phyloP scores from a whole-genome alignment of 2,113 vertebrate species.

The Octodon degus region DNA sequence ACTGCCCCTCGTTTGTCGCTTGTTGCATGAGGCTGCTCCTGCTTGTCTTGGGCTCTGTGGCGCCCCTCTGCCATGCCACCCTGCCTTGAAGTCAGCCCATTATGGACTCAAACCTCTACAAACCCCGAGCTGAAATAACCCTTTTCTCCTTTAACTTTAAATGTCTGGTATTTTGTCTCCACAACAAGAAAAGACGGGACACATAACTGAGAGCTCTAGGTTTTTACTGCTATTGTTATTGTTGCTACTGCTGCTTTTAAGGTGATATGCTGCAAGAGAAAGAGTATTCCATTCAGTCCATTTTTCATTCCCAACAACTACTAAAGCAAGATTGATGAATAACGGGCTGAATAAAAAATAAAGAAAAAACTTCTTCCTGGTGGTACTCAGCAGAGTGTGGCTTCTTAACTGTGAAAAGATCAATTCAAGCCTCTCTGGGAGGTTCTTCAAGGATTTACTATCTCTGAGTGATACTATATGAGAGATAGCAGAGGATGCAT shows the following conservation, averaged over 20 bases:
- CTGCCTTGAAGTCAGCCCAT: background rate
- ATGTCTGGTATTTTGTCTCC: background rate
- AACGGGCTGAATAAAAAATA: background rate
- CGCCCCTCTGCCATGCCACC: background rate
- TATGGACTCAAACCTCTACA: background rate
- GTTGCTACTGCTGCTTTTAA: background rate
- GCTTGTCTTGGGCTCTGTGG: background rate
- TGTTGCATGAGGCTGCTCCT: background rate
- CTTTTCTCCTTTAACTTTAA: background rate
- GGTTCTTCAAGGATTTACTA: background rate
- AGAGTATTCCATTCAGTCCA: background rate
- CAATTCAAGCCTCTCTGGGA: constrained; percentile 15
- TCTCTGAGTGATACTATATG: background rate
- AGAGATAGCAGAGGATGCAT: background rate
- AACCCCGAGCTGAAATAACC: background rate
- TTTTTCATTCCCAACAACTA: constrained; percentile 46
- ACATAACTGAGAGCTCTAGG: background rate
- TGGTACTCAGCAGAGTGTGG: background rate
- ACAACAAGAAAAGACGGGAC: background rate
- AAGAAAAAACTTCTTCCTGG: background rate
- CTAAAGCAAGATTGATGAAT: background rate
- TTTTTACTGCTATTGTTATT: background rate
- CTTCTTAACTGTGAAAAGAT: constrained; percentile 25
- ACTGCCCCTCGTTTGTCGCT: background rate
- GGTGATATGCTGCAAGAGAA: background rate